Conservation (phyloP, 2,797 vertebrate species). For the Epinephelus awoara region DNA sequence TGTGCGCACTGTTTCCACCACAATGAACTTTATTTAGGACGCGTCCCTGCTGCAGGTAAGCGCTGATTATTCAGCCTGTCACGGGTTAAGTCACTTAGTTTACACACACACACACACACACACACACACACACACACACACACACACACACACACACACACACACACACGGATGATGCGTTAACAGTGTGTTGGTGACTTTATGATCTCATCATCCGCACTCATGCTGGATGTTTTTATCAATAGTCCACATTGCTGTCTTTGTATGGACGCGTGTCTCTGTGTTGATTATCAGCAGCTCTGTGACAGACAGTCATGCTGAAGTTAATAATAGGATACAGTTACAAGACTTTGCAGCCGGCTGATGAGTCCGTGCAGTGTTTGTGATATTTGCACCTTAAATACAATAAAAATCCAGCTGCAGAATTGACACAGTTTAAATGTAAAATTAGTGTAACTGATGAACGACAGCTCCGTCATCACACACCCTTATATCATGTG, state of each 20-base stretch:
- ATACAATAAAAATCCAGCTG: not conserved
- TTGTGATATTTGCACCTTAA: not conserved
- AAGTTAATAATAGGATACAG: not conserved
- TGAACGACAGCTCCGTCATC: not conserved
- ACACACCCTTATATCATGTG: not conserved
- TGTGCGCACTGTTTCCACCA: too few species aligned
- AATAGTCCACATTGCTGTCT: not conserved
- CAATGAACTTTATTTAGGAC: conserved; percentile 60
- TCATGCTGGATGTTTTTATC: fast-evolving
- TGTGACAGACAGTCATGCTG: not conserved
- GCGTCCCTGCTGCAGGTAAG: conserved; percentile 66
- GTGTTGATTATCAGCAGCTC: not conserved
- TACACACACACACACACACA: not conserved
- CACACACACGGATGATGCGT: not conserved
- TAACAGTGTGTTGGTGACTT: not conserved
- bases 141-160: not conserved
- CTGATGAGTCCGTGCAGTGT: not conserved
- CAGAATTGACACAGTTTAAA: not conserved
- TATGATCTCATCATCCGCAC: not conserved
- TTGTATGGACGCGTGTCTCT: not conserved
- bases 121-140: not conserved
- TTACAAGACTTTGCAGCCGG: not conserved
- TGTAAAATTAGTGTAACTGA: not conserved
- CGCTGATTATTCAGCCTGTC: not conserved
- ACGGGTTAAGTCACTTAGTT: not conserved